Percentiles rank a stretch among this genome's conserved stretches.
Evolutionary conservation across 2,113 vertebrate genomes (phyloP).

Genomic region (Catagonus wagneri): DNA sequence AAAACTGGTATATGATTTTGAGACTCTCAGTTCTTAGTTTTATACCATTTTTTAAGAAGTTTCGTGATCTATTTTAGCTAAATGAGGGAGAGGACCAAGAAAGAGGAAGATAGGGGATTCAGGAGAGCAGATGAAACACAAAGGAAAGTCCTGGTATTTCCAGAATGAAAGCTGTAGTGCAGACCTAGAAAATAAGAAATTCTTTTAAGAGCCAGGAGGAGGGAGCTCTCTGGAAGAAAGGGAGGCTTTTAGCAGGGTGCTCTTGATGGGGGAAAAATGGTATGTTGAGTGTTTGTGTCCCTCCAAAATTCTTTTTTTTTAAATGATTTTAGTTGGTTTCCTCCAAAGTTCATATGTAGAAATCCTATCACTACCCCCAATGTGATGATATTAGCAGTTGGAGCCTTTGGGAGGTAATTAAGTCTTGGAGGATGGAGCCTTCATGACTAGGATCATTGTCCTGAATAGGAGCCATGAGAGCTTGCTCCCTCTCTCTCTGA

Average conservation of each 20-base stretch:
- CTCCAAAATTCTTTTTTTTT: no score
- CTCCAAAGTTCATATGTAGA: background rate
- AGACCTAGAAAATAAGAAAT: background rate
- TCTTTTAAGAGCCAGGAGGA: background rate
- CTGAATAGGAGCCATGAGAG: background rate
- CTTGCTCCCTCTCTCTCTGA: background rate
- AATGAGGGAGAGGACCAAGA: background rate
- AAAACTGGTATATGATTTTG: constrained; percentile 5
- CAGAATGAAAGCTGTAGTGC: background rate
- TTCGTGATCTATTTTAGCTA: constrained; percentile 49
- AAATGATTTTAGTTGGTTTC: no score
- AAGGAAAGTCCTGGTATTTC: background rate
- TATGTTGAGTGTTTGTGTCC: background rate
- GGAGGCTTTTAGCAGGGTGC: background rate
- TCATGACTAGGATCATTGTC: background rate
- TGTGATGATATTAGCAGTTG: background rate
- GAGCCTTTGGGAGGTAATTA: background rate
- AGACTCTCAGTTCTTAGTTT: constrained; percentile 1
- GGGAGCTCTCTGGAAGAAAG: background rate
- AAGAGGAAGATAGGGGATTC: background rate
- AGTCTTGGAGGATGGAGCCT: background rate
- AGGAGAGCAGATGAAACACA: background rate
- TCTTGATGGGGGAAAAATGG: background rate
- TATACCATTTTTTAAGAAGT: background rate
- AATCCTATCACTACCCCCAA: background rate